phyloP scores from a whole-genome alignment of 2,888 invertebrate species.

The Ichneumon xanthorius region DNA sequence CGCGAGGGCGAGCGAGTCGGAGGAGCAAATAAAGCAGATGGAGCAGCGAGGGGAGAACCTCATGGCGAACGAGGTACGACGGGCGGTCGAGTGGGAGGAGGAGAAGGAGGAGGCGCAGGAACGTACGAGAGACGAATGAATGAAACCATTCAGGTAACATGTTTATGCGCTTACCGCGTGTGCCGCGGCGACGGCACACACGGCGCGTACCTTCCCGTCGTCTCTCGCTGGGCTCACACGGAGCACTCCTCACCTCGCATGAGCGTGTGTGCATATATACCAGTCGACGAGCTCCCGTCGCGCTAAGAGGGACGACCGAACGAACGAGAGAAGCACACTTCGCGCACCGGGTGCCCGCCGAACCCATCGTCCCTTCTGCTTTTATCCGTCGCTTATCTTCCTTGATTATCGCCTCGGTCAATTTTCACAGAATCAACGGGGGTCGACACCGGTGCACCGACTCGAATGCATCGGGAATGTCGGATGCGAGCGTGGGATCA shows the following conservation, averaged over 20 bases:
- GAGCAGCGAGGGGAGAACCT: slow-evolving; percentile 2
- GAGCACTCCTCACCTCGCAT: slow-evolving; percentile 51
- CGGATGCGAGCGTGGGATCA: neutral
- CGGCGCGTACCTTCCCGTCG: slow-evolving; percentile 35
- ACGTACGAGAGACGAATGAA: slow-evolving; percentile 72
- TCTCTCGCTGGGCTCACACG: slow-evolving; percentile 44
- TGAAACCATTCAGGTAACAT: slow-evolving; percentile 77
- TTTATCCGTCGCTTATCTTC: slow-evolving; percentile 46
- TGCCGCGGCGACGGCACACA: slow-evolving; percentile 63
- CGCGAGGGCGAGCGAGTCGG: slow-evolving; percentile 20
- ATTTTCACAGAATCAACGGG: slow-evolving; percentile 46
- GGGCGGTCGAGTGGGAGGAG: slow-evolving; percentile 56
- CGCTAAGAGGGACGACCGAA: slow-evolving; percentile 49
- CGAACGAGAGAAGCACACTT: slow-evolving; percentile 42
- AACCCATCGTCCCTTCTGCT: slow-evolving; percentile 19
- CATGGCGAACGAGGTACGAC: slow-evolving; percentile 29
- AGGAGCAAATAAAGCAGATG: slow-evolving; percentile 5
- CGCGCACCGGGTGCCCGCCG: slow-evolving; percentile 45
- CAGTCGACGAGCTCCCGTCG: slow-evolving; percentile 55
- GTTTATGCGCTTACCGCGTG: slow-evolving; percentile 75
- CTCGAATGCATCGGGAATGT: neutral
- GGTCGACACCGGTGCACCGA: slow-evolving; percentile 20
- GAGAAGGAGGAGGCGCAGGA: slow-evolving; percentile 33
- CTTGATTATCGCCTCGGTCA: slow-evolving; percentile 61
- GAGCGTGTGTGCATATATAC: slow-evolving; percentile 50